Base-by-base conservation (phyloP, 2,797 vertebrate genomes). In the Ibycter americanus region DNA sequence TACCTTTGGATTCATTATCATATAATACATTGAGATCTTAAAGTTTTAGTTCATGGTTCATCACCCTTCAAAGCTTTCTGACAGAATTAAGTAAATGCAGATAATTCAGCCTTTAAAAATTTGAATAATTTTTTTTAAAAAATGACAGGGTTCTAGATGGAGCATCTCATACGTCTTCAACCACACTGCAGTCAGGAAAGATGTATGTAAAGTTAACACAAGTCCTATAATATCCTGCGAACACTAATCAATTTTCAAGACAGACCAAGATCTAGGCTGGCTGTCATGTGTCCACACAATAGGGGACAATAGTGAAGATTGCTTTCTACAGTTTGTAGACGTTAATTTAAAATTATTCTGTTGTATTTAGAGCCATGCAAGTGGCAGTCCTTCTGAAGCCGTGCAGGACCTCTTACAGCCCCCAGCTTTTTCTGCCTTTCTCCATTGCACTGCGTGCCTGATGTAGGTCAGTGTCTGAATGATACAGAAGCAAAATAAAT, bases 41-140 rank as follows among this genome's bases (percentile, higher is more conserved):
- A 95, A 87, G 71, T 88, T 96, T 95, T 71, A 77, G 70, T 92
- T 72, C 76, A 89, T 77, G 56, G 85, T 83, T 96, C 88, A 90
- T 67, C 55, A 59, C 58, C 25, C 49, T 96, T 97, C 65, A 90
- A 85, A 95, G 27, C 40, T 77, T 34, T 55, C 59, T 71, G 90
- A 52, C 46, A 92, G 34, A 92, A 46, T 80, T 84, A 78, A 95
- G 46, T 58, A 92, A 97, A 77, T 5, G 52, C 9, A 95, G 86
- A 47, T 82, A 95, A 90, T 29, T 91, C 56, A 87, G 19, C 51
- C 63, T 90, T 54, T 47, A 86, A 93, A 90, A 71, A 59, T 16
- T 25, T 2, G 5, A 6, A 4, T 38, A 42, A 54, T 67, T 87
- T 63, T 58, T 29, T 8, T 19, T 27, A 42, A 26, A 17, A 71